Evolutionary conservation across 1,140 invertebrate genomes (phyloP).

Genomic region (Atopsyche davidsoni): DNA sequence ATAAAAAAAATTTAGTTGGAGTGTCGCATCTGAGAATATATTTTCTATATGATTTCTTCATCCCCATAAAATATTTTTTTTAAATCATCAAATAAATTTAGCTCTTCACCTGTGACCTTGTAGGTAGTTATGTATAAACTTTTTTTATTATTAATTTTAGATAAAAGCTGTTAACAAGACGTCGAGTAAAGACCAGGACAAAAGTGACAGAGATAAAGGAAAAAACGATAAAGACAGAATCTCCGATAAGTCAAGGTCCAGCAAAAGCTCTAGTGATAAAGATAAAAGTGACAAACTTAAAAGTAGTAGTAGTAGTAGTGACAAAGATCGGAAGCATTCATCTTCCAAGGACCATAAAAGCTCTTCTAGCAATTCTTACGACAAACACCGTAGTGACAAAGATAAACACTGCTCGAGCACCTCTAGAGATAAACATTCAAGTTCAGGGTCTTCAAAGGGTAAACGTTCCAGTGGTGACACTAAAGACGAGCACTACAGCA

Average conservation of each 20-base stretch:
- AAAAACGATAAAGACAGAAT: constrained; percentile 45
- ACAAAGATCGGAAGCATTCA: constrained; percentile 30
- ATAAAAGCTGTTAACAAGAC: constrained; percentile 49
- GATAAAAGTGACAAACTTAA: constrained; percentile 50
- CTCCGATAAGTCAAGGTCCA: constrained; percentile 34
- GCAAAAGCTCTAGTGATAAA: constrained; percentile 42
- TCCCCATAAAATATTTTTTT: not conserved
- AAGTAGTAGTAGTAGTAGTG: constrained; percentile 37
- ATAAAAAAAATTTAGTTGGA: no score
- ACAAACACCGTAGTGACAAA: constrained; percentile 40
- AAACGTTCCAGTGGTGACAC: constrained; percentile 16
- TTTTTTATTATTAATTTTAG: constrained; percentile 15
- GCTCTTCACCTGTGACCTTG: constrained; percentile 10
- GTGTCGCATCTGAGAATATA: not conserved
- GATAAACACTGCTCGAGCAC: constrained; percentile 48
- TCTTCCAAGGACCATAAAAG: constrained; percentile 22
- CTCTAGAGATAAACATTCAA: constrained; percentile 4
- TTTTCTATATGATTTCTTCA: not conserved
- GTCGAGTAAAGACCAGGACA: constrained; percentile 54
- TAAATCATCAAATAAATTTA: constrained; percentile 2
- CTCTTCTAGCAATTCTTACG: constrained; percentile 36
- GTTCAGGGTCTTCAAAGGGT: constrained; percentile 21
- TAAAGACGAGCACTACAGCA: not conserved
- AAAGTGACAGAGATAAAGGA: constrained; percentile 48
- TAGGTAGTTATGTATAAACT: constrained; percentile 1